phyloP scores from a whole-genome alignment of 2,797 vertebrate genomes.

The Octomys mimax region DNA sequence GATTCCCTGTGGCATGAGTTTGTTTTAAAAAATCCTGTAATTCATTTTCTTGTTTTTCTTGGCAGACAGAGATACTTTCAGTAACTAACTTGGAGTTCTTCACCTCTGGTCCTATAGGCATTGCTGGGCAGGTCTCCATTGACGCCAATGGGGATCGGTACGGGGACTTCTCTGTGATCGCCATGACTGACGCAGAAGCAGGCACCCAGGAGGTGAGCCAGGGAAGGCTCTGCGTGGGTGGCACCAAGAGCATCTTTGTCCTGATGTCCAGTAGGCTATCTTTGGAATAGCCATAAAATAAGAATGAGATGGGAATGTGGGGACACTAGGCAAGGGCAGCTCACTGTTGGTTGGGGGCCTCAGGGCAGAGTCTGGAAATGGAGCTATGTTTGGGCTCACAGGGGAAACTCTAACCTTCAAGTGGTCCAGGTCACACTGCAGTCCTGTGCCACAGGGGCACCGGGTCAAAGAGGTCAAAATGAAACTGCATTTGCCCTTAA shows the following conservation, averaged over 20 bases:
- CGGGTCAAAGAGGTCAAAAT: not conserved
- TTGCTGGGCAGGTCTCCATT: conserved; percentile 97
- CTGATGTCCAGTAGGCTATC: not conserved
- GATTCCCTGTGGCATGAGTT: conserved; percentile 91
- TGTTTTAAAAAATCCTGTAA: conserved; percentile 88
- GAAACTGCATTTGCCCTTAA: not conserved
- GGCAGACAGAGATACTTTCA: conserved; percentile 86
- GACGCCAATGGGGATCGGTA: conserved; percentile 96
- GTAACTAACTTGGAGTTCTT: conserved; percentile 89
- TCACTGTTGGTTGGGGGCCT: not conserved
- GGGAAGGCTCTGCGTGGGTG: fast-evolving
- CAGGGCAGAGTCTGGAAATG: not conserved
- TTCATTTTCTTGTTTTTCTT: conserved; percentile 90
- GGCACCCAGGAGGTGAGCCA: conserved; percentile 96
- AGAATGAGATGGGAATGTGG: not conserved
- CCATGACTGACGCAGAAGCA: conserved; percentile 94
- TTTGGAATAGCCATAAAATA: not conserved
- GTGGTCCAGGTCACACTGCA: not conserved
- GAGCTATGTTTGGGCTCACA: not conserved
- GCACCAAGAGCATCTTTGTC: not conserved
- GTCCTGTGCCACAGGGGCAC: not conserved
- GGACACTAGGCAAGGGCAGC: not conserved
- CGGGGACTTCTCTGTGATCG: conserved; percentile 97
- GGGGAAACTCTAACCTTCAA: not conserved
- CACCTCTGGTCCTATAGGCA: conserved; percentile 91